Conservation (phyloP, 2,888 invertebrate genomes). For the Deilephila elpenor region DNA sequence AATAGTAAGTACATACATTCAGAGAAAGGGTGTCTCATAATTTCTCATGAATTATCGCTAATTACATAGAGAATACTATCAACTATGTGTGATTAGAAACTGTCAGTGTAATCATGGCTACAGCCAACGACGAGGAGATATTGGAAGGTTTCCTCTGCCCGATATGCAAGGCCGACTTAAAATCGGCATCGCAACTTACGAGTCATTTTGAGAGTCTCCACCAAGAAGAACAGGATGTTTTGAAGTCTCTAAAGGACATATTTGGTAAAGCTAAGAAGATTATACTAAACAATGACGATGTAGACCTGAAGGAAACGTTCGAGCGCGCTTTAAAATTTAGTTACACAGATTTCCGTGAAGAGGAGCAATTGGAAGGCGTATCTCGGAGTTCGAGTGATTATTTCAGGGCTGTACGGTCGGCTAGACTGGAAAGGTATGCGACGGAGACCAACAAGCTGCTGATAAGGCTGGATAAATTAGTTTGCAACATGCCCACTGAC, state of each 20-base stretch:
- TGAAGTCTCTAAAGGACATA: slow-evolving; percentile 92
- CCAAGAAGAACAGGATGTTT: slow-evolving; percentile 93
- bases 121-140: slow-evolving; percentile 85
- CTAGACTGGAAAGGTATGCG: slow-evolving; percentile 92
- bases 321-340: slow-evolving; percentile 81
- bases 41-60: background rate
- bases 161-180: slow-evolving; percentile 95
- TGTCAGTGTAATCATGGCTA: slow-evolving; percentile 61
- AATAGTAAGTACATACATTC: background rate
- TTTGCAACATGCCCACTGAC: slow-evolving; percentile 91
- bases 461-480: slow-evolving; percentile 95
- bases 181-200: slow-evolving; percentile 92
- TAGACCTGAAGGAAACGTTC: slow-evolving; percentile 84
- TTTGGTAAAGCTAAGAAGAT: slow-evolving; percentile 94
- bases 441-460: slow-evolving; percentile 98
- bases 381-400: slow-evolving; percentile 88
- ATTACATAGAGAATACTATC: background rate
- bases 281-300: slow-evolving; percentile 75
- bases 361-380: slow-evolving; percentile 87
- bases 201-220: slow-evolving; percentile 96
- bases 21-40: background rate
- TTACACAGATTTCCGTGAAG: slow-evolving; percentile 69
- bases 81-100: slow-evolving; percentile 27
- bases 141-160: slow-evolving; percentile 98
- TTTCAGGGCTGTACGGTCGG: slow-evolving; percentile 88